Conservation (phyloP, 2,797 vertebrate species). For the Cyclura pinguis region DNA sequence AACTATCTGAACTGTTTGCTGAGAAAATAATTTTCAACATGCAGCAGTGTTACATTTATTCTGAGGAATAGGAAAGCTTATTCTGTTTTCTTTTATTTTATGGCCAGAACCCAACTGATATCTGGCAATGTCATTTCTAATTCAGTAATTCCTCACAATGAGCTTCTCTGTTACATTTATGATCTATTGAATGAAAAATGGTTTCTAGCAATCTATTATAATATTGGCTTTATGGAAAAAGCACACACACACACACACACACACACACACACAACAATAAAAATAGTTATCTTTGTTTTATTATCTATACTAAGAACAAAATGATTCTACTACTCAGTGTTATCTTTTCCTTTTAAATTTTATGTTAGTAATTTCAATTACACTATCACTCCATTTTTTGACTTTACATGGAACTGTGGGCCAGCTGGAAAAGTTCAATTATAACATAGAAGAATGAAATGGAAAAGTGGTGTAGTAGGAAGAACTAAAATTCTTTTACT, state of each 20-base stretch:
- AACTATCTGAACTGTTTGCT: neutral
- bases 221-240: neutral
- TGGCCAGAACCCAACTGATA: slow-evolving; percentile 14
- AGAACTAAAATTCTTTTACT: neutral
- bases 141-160: slow-evolving; percentile 58
- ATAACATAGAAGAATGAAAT: neutral
- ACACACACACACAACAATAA: slow-evolving; percentile 19
- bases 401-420: neutral
- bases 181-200: slow-evolving; percentile 51
- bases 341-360: slow-evolving; percentile 43
- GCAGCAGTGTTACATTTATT: neutral
- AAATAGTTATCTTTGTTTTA: slow-evolving; percentile 28
- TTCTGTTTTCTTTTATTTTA: neutral
- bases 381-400: slow-evolving; percentile 26
- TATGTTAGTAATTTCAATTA: slow-evolving; percentile 28
- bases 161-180: slow-evolving; percentile 39
- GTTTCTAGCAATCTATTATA: slow-evolving; percentile 56
- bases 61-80: neutral
- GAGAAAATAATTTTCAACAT: neutral
- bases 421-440: neutral
- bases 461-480: neutral
- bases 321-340: neutral
- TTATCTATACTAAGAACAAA: slow-evolving; percentile 38
- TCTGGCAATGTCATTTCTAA: slow-evolving; percentile 52
- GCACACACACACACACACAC: neutral